phyloP scores from a whole-genome alignment of 2,888 invertebrate genomes.

The Boloria euphrosyne region DNA sequence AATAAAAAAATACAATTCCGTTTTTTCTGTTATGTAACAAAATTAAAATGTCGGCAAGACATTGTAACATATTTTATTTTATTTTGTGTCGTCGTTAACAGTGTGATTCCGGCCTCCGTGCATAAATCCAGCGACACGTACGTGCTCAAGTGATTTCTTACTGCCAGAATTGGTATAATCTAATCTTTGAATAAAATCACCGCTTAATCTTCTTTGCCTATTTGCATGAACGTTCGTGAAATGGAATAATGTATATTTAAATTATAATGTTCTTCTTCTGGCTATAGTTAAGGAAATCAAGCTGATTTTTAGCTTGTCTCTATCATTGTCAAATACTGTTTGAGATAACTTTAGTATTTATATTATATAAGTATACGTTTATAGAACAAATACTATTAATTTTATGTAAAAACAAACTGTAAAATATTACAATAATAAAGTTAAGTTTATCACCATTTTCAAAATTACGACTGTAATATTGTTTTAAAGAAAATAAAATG shows the following conservation, averaged over 20 bases:
- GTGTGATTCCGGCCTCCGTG: constrained; percentile 28
- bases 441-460: too few relatives aligned
- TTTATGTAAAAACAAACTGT: too few relatives aligned
- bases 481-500: too few relatives aligned
- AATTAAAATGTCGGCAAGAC: constrained; percentile 3
- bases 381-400: too few relatives aligned
- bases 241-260: constrained; percentile 44
- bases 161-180: constrained; percentile 58
- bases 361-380: too few relatives aligned
- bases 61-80: constrained; percentile 13
- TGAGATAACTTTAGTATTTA: too few relatives aligned
- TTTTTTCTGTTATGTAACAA: background rate
- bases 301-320: too few relatives aligned
- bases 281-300: too few relatives aligned
- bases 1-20: background rate
- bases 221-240: constrained; percentile 40
- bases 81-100: constrained; percentile 28
- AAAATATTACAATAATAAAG: too few relatives aligned
- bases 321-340: too few relatives aligned
- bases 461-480: too few relatives aligned
- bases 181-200: constrained; percentile 57
- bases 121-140: constrained; percentile 54
- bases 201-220: constrained; percentile 53
- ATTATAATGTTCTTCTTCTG: too few relatives aligned
- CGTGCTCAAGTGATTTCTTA: constrained; percentile 65